These are phyloP conservation scores for Ennomos quercinarius DNA, from an alignment of 2,888 invertebrate species.

Conservation along the genomic window DNA sequence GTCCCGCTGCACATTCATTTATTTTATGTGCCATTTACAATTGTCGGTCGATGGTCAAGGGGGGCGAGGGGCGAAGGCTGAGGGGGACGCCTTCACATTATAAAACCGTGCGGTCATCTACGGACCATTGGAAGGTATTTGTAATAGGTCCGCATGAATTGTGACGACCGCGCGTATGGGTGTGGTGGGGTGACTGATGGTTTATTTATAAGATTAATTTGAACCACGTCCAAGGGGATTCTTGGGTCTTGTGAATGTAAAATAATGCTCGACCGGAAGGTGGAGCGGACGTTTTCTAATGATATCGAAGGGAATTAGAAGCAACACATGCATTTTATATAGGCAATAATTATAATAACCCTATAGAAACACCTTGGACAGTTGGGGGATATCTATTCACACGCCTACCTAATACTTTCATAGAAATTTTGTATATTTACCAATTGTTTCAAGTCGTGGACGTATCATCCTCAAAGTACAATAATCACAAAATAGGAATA, in stretches of 20 bases:
- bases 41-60: conserved; percentile 87
- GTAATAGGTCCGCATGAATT: conserved; percentile 79
- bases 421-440: too few relatives aligned
- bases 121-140: conserved; percentile 80
- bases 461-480: too few relatives aligned
- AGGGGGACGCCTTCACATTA: conserved; percentile 80
- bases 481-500: conserved; percentile 7
- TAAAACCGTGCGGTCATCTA: conserved; percentile 86
- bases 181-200: conserved; percentile 74
- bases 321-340: too few relatives aligned
- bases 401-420: too few relatives aligned
- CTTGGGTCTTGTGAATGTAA: conserved; percentile 17
- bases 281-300: conserved; percentile 5
- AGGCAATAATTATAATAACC: too few relatives aligned
- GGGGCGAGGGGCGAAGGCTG: conserved; percentile 64
- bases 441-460: too few relatives aligned
- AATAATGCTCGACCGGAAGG: conserved; percentile 7
- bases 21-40: conserved; percentile 87
- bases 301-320: not conserved
- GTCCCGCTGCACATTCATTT: conserved; percentile 86
- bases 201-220: conserved; percentile 74
- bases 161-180: conserved; percentile 59
- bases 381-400: too few relatives aligned
- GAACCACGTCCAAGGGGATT: conserved; percentile 19
- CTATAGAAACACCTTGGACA: too few relatives aligned